Evolutionary conservation across 2,797 vertebrate genomes (phyloP), one percentile per base, ranked within the genome.

Genomic region (Telmatherina bonti): DNA sequence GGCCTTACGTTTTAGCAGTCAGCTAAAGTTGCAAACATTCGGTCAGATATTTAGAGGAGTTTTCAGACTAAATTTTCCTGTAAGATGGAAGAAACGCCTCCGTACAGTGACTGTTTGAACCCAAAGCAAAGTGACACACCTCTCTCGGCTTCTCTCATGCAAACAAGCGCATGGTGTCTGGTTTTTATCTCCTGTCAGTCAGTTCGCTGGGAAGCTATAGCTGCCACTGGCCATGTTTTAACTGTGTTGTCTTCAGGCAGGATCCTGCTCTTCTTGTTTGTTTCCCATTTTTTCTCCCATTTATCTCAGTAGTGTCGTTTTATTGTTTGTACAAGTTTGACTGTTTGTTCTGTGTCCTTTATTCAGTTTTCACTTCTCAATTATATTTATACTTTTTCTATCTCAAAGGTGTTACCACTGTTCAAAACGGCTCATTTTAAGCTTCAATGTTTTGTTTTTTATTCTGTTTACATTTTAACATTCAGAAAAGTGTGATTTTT

Each of bases 331-430:
- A 20, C 63, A 26, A 30, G 27, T 61, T 11, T 45, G 30, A 38
- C 47, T 36, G 55, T 52, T 27, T 45, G 62, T 49, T 67, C 29
- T 58, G 24, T 63, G 38, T 62, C 13, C 16, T 62, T 64, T 67
- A 47, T 67, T 62, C 74, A 16, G 33, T 74, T 72, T 67, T 12
- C 70, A 77, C 70, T 85, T 89, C 74, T 89, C 70, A 64, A 71
- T 74, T 24, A 68, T 67, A 38, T 87, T 78, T 90, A 67, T 72
- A 66, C 59, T 83, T 82, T 78, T 88, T 88, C 88, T 91, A 91
- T 88, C 89, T 92, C 89, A 83, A 20, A 79, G 78, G 81, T 87
- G 88, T 83, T 69, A 84, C 83, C 88, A 90, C 90, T 92, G 87
- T 89, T 62, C 74, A 60, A 5, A 76, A 74, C 1, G 1, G 56